These are phyloP conservation scores for Apotomis turbidana DNA, from an alignment of 2,888 invertebrate species.

Conservation along the genomic window DNA sequence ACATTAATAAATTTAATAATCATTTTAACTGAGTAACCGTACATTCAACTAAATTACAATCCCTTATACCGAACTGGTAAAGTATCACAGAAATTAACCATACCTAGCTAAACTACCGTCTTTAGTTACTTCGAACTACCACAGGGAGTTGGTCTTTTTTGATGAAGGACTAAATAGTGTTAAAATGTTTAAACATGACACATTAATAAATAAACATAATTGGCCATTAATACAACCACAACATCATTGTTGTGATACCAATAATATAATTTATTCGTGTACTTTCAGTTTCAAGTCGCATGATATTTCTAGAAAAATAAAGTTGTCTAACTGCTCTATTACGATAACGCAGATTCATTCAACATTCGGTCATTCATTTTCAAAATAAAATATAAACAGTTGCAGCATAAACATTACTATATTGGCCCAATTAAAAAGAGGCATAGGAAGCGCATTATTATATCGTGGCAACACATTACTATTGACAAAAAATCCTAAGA, in stretches of 20 bases:
- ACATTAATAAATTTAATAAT: slow-evolving; percentile 33
- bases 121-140: slow-evolving; percentile 66
- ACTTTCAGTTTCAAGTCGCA: no score
- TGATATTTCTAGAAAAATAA: background rate
- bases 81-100: slow-evolving; percentile 83
- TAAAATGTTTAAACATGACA: slow-evolving; percentile 12
- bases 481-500: slow-evolving; percentile 28
- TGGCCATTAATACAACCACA: background rate
- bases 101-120: slow-evolving; percentile 80
- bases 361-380: background rate
- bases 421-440: slow-evolving; percentile 5
- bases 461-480: slow-evolving; percentile 1
- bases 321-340: background rate
- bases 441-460: slow-evolving; percentile 16
- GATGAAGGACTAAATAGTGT: slow-evolving; percentile 33
- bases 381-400: background rate
- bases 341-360: background rate
- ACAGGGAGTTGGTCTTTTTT: slow-evolving; percentile 68
- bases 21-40: slow-evolving; percentile 44
- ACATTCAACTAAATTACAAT: slow-evolving; percentile 68
- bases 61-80: slow-evolving; percentile 81
- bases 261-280: no score
- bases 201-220: slow-evolving; percentile 10
- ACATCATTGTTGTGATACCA: background rate
- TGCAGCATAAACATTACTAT: background rate